Evolutionary conservation across 2,797 vertebrate species (phyloP).

Genomic region (Hozukius guyotensis): DNA sequence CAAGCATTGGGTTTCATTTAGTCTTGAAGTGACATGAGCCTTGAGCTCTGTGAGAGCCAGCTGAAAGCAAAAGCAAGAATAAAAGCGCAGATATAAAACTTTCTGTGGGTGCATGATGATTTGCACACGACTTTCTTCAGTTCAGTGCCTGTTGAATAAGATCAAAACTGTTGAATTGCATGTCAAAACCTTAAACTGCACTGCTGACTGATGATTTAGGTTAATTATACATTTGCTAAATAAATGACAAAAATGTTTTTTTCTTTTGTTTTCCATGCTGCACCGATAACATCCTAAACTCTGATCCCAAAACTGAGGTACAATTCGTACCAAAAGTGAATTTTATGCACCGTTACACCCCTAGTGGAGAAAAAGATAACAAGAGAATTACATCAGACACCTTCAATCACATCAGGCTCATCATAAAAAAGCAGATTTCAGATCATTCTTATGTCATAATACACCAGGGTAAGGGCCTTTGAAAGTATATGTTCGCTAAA

Average conservation of each 20-base stretch:
- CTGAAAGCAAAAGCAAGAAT: neutral
- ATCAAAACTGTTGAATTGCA: neutral
- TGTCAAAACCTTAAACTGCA: neutral
- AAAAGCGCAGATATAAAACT: neutral
- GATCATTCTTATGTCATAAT: neutral
- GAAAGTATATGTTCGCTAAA: neutral
- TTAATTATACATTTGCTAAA: neutral
- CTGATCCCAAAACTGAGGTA: too few relatives aligned
- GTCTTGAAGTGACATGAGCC: neutral
- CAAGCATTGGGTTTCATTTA: constrained; percentile 9
- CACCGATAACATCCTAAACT: too few relatives aligned
- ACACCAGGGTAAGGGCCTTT: neutral
- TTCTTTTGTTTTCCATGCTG: neutral
- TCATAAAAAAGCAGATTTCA: neutral
- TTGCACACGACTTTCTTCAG: neutral
- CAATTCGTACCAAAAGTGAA: too few relatives aligned
- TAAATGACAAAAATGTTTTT: neutral
- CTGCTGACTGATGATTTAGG: neutral
- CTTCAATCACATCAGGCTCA: neutral
- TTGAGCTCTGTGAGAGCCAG: neutral
- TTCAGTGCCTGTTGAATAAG: neutral
- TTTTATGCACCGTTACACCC: too few relatives aligned
- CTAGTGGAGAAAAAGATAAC: neutral
- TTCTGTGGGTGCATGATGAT: neutral
- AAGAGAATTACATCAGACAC: neutral